Percentiles rank a stretch among this genome's conserved stretches.
Conservation (phyloP, 1,140 invertebrate genomes). For the Mesaphorura yosii region DNA sequence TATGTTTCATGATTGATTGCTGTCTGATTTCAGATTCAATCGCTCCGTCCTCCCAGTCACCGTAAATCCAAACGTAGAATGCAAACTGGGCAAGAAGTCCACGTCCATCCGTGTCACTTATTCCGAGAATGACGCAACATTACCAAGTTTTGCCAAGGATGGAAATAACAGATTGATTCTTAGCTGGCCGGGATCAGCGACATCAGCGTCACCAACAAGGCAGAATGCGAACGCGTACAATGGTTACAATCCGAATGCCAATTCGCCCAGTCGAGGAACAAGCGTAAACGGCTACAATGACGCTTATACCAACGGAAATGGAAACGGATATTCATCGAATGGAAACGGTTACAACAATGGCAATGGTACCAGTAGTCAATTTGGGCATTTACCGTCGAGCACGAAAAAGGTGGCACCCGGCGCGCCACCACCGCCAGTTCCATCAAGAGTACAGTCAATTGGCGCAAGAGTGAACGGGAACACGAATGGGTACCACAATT, state of each 20-base stretch:
- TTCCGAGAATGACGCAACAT: not conserved
- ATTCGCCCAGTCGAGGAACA: no score
- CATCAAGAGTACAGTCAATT: constrained; percentile 14
- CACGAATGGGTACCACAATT: no score
- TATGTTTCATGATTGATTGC: no score
- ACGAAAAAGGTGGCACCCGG: not conserved
- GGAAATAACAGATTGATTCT: constrained; percentile 20
- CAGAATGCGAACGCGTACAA: no score
- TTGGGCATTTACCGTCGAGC: no score
- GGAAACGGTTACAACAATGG: constrained; percentile 11
- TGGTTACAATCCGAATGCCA: no score
- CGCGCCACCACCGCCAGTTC: constrained; percentile 23
- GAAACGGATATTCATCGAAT: constrained; percentile 2
- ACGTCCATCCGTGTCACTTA: constrained; percentile 26
- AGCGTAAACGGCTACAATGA: not conserved
- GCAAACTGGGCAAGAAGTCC: constrained; percentile 27
- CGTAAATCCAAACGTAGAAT: constrained; percentile 43
- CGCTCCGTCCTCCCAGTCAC: constrained; percentile 50
- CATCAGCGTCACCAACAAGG: not conserved
- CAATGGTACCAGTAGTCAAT: constrained; percentile 9
- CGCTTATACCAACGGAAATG: constrained; percentile 2
- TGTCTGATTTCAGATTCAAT: constrained; percentile 37
- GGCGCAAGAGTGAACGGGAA: not conserved
- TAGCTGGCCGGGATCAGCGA: constrained; percentile 19
- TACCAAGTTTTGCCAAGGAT: constrained; percentile 28